These are phyloP conservation scores for Agrochola macilenta DNA, from an alignment of 2,888 invertebrate genomes.

Conservation along the genomic window DNA sequence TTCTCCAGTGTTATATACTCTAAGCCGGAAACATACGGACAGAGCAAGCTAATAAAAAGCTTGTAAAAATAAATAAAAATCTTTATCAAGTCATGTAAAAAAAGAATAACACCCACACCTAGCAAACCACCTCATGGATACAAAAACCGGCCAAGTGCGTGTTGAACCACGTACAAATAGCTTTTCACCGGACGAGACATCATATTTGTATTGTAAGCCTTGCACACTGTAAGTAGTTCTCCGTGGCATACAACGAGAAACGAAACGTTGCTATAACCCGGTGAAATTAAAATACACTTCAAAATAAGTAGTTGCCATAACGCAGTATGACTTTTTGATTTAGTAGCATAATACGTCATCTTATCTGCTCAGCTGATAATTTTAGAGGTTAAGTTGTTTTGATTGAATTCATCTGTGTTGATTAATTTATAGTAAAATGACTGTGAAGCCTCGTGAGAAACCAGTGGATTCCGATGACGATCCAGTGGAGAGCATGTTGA, in stretches of 20 bases:
- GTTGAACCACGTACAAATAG: background rate
- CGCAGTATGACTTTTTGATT: constrained; percentile 11
- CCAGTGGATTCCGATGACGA: constrained; percentile 92
- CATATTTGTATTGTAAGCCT: too few relatives aligned
- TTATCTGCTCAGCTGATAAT: constrained; percentile 53
- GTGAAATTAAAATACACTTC: background rate
- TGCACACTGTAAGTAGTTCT: background rate
- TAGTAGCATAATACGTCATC: constrained; percentile 29
- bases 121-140: too few relatives aligned
- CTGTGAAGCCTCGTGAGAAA: constrained; percentile 81
- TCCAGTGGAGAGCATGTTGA: constrained; percentile 96
- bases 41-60: too few relatives aligned
- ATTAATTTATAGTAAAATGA: constrained; percentile 75
- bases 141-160: too few relatives aligned
- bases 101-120: too few relatives aligned
- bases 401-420: background rate
- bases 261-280: constrained; percentile 41
- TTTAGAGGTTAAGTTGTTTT: constrained; percentile 57
- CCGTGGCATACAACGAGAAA: background rate
- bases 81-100: too few relatives aligned
- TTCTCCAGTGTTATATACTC: too few relatives aligned
- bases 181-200: background rate
- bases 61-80: too few relatives aligned
- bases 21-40: too few relatives aligned
- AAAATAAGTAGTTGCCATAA: too few relatives aligned